These are phyloP conservation scores for Lordiphosa collinella DNA, from an alignment of 1,140 invertebrate genomes.

Conservation along the genomic window DNA sequence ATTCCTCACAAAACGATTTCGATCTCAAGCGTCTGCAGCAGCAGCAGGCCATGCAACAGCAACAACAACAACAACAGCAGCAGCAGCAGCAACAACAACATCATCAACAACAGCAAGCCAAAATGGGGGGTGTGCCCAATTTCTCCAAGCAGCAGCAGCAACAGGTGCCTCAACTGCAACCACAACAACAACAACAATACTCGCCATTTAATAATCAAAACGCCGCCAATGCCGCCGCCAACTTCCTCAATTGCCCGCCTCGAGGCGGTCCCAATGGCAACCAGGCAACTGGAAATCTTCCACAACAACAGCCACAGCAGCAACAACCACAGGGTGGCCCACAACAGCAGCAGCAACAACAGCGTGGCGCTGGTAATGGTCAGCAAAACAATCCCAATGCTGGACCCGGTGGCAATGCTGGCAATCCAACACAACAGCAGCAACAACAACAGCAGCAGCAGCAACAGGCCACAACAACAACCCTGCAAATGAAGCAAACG, in stretches of 20 bases:
- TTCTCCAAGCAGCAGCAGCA: slow-evolving; percentile 79
- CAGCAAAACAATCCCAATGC: slow-evolving; percentile 65
- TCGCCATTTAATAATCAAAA: slow-evolving; percentile 83
- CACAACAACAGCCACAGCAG: slow-evolving; percentile 53
- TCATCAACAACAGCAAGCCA: slow-evolving; percentile 42
- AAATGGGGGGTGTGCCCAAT: slow-evolving; percentile 61
- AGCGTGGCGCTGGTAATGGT: slow-evolving; percentile 29
- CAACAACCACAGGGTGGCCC: slow-evolving; percentile 36
- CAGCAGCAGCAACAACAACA: slow-evolving; percentile 57
- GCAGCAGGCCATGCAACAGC: slow-evolving; percentile 72
- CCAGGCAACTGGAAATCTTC: slow-evolving; percentile 80
- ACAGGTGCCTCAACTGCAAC: slow-evolving; percentile 81
- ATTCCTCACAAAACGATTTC: slow-evolving; percentile 78
- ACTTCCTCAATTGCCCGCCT: slow-evolving; percentile 71
- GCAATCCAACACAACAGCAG: slow-evolving; percentile 37
- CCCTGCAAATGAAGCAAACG: slow-evolving; percentile 90
- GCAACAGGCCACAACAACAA: slow-evolving; percentile 79
- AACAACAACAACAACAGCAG: slow-evolving; percentile 60
- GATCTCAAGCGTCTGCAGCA: slow-evolving; percentile 79
- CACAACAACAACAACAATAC: slow-evolving; percentile 83
- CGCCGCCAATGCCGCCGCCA: slow-evolving; percentile 35
- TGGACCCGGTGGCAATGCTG: slow-evolving; percentile 49
- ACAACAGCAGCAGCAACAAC: slow-evolving; percentile 42
- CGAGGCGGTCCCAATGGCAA: slow-evolving; percentile 82
- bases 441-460: slow-evolving; percentile 46